Conservation (phyloP, 2,113 vertebrate genomes). For the Holacanthus passer region DNA sequence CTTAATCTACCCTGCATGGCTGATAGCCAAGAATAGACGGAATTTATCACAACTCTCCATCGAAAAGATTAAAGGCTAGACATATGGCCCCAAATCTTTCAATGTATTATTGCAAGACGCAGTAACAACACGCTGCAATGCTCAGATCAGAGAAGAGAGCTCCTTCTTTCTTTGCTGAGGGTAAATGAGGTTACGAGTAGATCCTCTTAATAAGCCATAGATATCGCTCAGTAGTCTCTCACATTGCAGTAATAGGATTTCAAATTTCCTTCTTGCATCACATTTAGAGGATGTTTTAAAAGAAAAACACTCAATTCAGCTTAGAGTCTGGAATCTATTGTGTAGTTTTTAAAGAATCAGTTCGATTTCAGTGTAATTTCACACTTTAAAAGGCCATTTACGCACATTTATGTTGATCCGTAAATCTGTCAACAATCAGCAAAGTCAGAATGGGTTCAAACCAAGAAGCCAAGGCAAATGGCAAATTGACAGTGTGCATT, state of each 20-base stretch:
- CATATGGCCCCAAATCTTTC: constrained; percentile 12
- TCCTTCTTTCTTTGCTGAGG: neutral
- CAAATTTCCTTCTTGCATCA: neutral
- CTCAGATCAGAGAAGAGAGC: neutral
- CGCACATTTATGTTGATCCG: neutral
- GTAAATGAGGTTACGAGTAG: constrained; percentile 2
- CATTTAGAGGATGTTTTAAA: constrained; percentile 9
- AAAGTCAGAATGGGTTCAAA: neutral
- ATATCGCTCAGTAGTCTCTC: constrained; percentile 1
- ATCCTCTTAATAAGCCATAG: neutral
- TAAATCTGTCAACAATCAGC: constrained; percentile 42
- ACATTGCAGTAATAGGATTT: neutral
- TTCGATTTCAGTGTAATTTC: constrained; percentile 14
- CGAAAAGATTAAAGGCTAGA: constrained; percentile 31
- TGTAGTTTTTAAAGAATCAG: constrained; percentile 4
- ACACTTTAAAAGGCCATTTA: neutral
- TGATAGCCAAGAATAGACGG: constrained; percentile 2
- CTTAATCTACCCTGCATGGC: constrained; percentile 35
- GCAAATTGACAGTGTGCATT: neutral
- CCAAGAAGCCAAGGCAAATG: neutral
- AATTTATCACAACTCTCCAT: constrained; percentile 23
- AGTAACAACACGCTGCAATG: neutral
- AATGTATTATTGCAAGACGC: neutral
- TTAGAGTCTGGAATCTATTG: neutral
- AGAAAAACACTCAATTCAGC: neutral